Evolutionary conservation across 1,140 invertebrate genomes (phyloP), one percentile per base, ranked within the genome.

Genomic region (Ips nitidus): DNA sequence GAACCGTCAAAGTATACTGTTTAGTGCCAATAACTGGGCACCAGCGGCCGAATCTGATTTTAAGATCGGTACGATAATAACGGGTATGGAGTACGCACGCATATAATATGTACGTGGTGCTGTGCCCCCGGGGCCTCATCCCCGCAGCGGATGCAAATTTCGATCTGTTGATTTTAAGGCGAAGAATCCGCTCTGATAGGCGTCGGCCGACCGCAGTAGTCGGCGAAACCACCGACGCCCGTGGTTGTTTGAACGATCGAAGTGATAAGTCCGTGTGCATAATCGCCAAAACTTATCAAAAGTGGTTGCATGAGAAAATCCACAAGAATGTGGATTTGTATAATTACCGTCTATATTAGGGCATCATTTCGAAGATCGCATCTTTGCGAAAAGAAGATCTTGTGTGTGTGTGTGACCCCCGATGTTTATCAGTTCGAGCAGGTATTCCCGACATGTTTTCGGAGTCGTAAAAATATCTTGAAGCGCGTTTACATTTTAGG

Each of bases 21-120:
- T 66, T 66, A 66, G 64, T 66, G 55, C 64, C 64, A 66, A 66
- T 66, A 66, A 66, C 64, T 66, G 55, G 53, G 64, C 40, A 66
- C 37, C 64, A 38, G 52, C 62, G 45, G 64, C 64, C 64, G 55
- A 66, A 66, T 66, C 64, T 57, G 64, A 66, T 66, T 45, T 66
- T 56, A 57, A 66, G 64, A 66, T 66, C 64, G 64, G 64, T 66
- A 66, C 50, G 64, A 66, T 66, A 66, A 66, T 66, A 57, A 55
- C 53, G 47, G 64, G 64, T 66, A 66, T 66, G 64, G 43, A 41
- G 38, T 65, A 66, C 55, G 64, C 64, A 66, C 50, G 42, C 43
- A 66, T 58, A 58, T 58, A 57, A n/a, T 36, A n/a, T 22, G 47
- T 55, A 7, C 22, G 43, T 47, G 36, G 22, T 39, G 39, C 50